Conservation (phyloP, 2,113 vertebrate genomes). For the Alosa alosa region DNA sequence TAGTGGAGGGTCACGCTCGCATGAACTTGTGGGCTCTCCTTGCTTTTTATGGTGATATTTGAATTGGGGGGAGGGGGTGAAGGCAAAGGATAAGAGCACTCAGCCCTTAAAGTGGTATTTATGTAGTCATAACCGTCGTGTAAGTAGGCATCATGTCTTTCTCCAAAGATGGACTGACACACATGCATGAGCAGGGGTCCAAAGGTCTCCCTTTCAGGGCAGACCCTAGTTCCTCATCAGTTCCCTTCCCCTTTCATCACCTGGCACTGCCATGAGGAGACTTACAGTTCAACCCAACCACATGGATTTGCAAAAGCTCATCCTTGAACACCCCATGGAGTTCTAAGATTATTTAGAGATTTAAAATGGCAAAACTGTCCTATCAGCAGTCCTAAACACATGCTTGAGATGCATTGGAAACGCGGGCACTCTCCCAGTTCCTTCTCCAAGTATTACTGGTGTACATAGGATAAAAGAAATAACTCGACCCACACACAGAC, state of each 20-base stretch:
- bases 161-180: conserved; percentile 38
- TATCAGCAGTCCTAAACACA: neutral
- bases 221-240: neutral
- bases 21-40: conserved; percentile 20
- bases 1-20: neutral
- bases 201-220: neutral
- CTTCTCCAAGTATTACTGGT: neutral
- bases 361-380: neutral
- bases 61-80: conserved; percentile 52
- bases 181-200: neutral
- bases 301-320: conserved; percentile 7
- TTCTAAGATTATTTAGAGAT: conserved; percentile 2
- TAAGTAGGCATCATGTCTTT: conserved; percentile 18
- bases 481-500: conserved; percentile 49
- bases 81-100: conserved; percentile 44
- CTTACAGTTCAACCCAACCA: neutral
- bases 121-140: conserved; percentile 32
- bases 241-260: neutral
- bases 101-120: conserved; percentile 33
- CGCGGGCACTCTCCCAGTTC: neutral
- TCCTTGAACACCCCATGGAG: neutral
- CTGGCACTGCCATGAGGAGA: neutral
- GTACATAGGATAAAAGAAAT: neutral
- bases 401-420: neutral
- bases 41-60: conserved; percentile 70